These are phyloP conservation scores for Gryon sp. DNA, from an alignment of 1,140 invertebrate species.

Conservation along the genomic window DNA sequence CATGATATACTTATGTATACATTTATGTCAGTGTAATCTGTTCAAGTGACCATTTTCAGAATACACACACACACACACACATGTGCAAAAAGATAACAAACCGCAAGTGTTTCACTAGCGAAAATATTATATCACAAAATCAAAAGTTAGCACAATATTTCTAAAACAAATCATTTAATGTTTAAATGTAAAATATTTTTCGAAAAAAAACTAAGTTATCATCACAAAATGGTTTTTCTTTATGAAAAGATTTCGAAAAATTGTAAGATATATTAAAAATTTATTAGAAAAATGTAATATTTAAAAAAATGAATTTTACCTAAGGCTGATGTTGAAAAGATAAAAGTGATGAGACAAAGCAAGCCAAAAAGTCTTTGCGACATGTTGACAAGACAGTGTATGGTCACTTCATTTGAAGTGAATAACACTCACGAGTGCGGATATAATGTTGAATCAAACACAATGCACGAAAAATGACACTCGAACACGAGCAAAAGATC, in stretches of 20 bases:
- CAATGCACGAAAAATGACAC: too few relatives aligned
- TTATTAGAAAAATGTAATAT: too few relatives aligned
- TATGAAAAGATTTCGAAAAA: too few relatives aligned
- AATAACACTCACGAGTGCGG: constrained; percentile 22
- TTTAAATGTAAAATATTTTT: too few relatives aligned
- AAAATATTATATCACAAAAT: too few relatives aligned
- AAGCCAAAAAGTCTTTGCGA: constrained; percentile 28
- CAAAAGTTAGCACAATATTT: too few relatives aligned
- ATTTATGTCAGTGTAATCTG: constrained; percentile 31
- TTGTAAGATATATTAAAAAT: too few relatives aligned
- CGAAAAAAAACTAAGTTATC: too few relatives aligned
- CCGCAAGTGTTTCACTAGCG: neutral
- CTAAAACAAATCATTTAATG: too few relatives aligned
- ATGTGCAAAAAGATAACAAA: constrained; percentile 25
- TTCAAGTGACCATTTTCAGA: constrained; percentile 22
- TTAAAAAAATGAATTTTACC: neutral
- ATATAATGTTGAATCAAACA: neutral
- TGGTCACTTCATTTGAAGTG: constrained; percentile 38
- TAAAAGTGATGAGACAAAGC: constrained; percentile 5
- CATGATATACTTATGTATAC: constrained; percentile 32
- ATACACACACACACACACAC: too few relatives aligned
- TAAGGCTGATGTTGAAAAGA: neutral
- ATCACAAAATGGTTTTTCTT: too few relatives aligned
- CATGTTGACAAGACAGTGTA: constrained; percentile 10
- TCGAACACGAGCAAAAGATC: constrained; percentile 1